These are phyloP conservation scores for Aproaerema taeniolella DNA, from an alignment of 2,888 invertebrate species.

Conservation along the genomic window DNA sequence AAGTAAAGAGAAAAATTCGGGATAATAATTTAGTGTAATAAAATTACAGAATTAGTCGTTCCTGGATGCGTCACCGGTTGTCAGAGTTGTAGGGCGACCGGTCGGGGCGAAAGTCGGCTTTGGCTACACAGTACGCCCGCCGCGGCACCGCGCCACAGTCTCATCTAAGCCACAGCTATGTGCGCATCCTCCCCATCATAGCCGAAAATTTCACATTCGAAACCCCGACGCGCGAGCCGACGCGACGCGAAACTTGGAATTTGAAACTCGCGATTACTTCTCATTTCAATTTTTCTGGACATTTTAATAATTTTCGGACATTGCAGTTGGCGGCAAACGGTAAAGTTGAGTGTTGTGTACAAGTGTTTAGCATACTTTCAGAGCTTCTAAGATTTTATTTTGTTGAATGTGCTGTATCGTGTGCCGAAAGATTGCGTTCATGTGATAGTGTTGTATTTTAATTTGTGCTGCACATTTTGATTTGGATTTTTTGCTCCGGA, in stretches of 20 bases:
- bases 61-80: slow-evolving; percentile 71
- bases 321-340: slow-evolving; percentile 68
- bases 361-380: slow-evolving; percentile 57
- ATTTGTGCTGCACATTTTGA: slow-evolving; percentile 69
- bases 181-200: slow-evolving; percentile 73
- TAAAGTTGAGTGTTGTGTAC: slow-evolving; percentile 69
- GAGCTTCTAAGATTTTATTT: slow-evolving; percentile 58
- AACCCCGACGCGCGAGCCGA: slow-evolving; percentile 52
- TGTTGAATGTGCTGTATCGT: slow-evolving; percentile 54
- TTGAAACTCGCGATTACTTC: slow-evolving; percentile 40
- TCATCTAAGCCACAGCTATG: slow-evolving; percentile 76
- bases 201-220: slow-evolving; percentile 61
- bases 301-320: slow-evolving; percentile 17
- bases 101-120: slow-evolving; percentile 74
- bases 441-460: slow-evolving; percentile 67
- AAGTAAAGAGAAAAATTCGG: neutral
- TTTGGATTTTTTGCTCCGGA: slow-evolving; percentile 74
- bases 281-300: slow-evolving; percentile 9
- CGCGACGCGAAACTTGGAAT: slow-evolving; percentile 56
- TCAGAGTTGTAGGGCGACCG: slow-evolving; percentile 70
- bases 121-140: slow-evolving; percentile 63
- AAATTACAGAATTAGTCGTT: slow-evolving; percentile 57
- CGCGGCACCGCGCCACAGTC: slow-evolving; percentile 70
- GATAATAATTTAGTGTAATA: slow-evolving; percentile 35
- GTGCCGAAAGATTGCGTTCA: slow-evolving; percentile 57